Conservation (phyloP, 2,113 vertebrate species). For the Bufo gargarizans region DNA sequence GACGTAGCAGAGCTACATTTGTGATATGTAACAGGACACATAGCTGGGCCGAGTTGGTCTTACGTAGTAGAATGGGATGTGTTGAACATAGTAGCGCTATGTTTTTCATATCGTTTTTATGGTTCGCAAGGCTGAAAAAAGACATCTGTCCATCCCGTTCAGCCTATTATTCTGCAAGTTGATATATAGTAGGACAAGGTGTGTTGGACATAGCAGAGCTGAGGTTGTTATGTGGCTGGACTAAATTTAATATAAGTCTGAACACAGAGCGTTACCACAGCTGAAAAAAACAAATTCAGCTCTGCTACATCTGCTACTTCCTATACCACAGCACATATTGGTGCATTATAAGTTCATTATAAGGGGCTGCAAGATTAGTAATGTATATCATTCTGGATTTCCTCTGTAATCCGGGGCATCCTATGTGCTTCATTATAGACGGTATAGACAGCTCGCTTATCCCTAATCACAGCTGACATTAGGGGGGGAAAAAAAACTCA, state of each 20-base stretch:
- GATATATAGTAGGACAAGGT: no score
- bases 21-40: background rate
- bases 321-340: background rate
- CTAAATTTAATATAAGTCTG: background rate
- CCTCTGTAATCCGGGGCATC: background rate
- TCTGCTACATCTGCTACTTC: background rate
- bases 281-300: background rate
- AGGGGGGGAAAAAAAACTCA: background rate
- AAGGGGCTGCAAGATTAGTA: background rate
- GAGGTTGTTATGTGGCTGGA: no score
- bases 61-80: background rate
- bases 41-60: background rate
- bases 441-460: background rate
- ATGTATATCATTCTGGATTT: background rate
- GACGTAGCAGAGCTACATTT: background rate
- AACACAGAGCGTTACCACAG: background rate
- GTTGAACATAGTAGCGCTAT: background rate
- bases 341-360: background rate
- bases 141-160: no score
- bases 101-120: background rate
- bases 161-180: no score
- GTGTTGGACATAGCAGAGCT: background rate
- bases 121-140: no score
- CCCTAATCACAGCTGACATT: constrained; percentile 20
- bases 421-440: background rate